These are phyloP conservation scores for Aurelia sp. DNA, from an alignment of 30 jellyfish, hydroid and myxozoan genomes.

Conservation along the genomic window DNA sequence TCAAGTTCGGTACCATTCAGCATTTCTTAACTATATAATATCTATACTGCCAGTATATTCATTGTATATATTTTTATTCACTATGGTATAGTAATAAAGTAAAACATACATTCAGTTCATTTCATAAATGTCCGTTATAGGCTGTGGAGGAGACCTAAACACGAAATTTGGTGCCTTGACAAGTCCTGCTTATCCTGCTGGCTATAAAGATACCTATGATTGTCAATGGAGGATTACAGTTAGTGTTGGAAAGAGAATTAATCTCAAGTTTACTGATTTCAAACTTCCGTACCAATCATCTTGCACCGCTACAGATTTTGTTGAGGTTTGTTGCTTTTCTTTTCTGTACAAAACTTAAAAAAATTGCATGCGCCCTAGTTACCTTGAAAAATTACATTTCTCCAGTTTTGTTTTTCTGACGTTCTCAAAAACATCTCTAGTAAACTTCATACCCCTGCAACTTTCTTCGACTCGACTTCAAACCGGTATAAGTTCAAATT, in stretches of 20 bases:
- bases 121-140: neutral
- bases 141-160: slow-evolving; percentile 79
- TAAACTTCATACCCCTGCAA: too few relatives aligned
- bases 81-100: too few relatives aligned
- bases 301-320: slow-evolving; percentile 52
- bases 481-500: too few relatives aligned
- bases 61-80: too few relatives aligned
- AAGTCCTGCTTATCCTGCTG: slow-evolving; percentile 45
- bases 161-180: slow-evolving; percentile 69
- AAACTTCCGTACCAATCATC: slow-evolving; percentile 39
- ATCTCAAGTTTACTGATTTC: slow-evolving; percentile 48
- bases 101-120: too few relatives aligned
- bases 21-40: too few relatives aligned
- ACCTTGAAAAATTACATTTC: too few relatives aligned
- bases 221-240: slow-evolving; percentile 79
- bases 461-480: too few relatives aligned
- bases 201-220: slow-evolving; percentile 60
- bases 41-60: too few relatives aligned
- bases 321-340: slow-evolving; percentile 38
- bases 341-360: neutral
- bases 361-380: neutral
- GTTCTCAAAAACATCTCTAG: too few relatives aligned
- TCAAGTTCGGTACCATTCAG: too few relatives aligned
- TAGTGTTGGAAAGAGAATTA: slow-evolving; percentile 43
- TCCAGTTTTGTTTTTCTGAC: neutral